Evolutionary conservation across 2,113 vertebrate genomes (phyloP).

Genomic region (Corythoichthys haematopterus): DNA sequence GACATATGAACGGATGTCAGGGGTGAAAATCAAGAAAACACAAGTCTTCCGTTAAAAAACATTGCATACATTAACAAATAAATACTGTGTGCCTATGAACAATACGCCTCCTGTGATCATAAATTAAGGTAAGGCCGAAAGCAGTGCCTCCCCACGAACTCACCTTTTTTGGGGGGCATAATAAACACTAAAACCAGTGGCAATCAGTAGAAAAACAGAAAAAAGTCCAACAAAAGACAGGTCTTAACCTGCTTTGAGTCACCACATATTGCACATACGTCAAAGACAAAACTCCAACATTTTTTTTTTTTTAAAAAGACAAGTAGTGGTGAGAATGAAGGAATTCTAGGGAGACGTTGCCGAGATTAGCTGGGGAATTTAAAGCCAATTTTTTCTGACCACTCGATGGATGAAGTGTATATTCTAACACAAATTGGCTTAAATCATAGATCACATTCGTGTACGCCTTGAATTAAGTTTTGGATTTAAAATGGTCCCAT

Average conservation of each 20-base stretch:
- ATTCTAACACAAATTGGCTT: neutral
- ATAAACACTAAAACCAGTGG: conserved; percentile 31
- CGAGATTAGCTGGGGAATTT: neutral
- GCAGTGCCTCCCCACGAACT: neutral
- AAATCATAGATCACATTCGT: neutral
- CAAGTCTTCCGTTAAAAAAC: conserved; percentile 70
- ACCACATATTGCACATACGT: conserved; percentile 59
- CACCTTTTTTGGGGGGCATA: neutral
- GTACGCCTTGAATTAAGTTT: neutral
- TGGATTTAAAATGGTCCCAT: neutral
- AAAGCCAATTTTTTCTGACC: neutral
- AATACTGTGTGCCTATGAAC: conserved; percentile 53
- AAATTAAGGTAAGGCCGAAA: conserved; percentile 60
- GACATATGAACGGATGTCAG: conserved; percentile 51
- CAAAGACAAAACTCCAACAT: conserved; percentile 23
- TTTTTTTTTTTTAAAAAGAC: neutral
- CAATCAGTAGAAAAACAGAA: conserved; percentile 42
- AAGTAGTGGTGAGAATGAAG: neutral
- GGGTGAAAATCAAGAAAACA: neutral
- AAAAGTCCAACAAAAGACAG: conserved; percentile 22
- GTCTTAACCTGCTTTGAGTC: conserved; percentile 28
- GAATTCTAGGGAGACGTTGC: neutral
- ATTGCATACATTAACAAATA: conserved; percentile 77
- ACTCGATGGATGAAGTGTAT: neutral
- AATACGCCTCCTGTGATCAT: conserved; percentile 40